These are phyloP conservation scores for Zophobas atratus DNA, from an alignment of 1,140 invertebrate genomes.

Conservation along the genomic window DNA sequence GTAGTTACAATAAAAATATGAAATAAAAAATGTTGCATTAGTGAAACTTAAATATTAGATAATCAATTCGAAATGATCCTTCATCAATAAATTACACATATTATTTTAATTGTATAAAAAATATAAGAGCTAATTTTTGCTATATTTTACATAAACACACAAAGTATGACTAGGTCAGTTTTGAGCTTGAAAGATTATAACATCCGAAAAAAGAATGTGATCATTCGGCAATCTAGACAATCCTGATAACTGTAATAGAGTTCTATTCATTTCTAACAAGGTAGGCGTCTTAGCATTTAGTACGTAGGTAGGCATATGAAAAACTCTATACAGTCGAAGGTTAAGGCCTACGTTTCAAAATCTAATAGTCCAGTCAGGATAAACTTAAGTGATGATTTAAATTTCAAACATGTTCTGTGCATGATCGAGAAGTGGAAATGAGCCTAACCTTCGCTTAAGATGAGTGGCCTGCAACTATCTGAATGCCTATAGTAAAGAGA, in stretches of 20 bases:
- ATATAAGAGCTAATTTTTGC: constrained; percentile 47
- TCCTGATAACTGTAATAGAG: constrained; percentile 40
- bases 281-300: constrained; percentile 43
- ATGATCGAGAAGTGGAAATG: constrained; percentile 22
- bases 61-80: constrained; percentile 20
- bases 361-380: constrained; percentile 6
- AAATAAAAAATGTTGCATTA: constrained; percentile 9
- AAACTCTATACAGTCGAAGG: constrained; percentile 45
- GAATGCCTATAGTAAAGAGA: constrained; percentile 41
- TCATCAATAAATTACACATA: constrained; percentile 12
- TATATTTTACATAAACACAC: constrained; percentile 44
- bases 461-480: constrained; percentile 37
- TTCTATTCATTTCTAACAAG: constrained; percentile 46
- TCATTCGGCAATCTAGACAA: constrained; percentile 28
- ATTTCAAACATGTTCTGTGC: constrained; percentile 3
- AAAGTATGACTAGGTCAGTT: constrained; percentile 30
- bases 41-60: background rate
- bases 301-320: constrained; percentile 42
- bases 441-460: constrained; percentile 32
- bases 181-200: constrained; percentile 25
- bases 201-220: constrained; percentile 23
- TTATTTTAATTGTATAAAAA: constrained; percentile 47
- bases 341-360: constrained; percentile 40
- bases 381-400: constrained; percentile 9
- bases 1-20: background rate